A percentile compares a stretch with the other conserved stretches of the same genome.
Evolutionary conservation across 2,113 vertebrate species (phyloP).

Genomic region (Prunella himalayana): DNA sequence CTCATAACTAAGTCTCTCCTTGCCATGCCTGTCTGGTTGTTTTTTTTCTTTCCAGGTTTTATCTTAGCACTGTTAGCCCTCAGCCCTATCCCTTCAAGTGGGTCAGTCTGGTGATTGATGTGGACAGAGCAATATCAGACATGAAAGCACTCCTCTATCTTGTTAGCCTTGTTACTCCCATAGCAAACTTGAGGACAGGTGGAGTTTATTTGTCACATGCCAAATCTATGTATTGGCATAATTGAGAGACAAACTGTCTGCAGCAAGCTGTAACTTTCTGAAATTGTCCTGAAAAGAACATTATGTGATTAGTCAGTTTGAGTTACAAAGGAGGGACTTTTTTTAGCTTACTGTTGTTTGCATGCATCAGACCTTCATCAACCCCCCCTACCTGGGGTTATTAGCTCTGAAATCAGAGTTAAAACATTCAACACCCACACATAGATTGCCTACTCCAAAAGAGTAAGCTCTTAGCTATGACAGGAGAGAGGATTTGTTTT

Average conservation of each 20-base stretch:
- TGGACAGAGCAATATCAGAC: background rate
- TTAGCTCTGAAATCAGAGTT: background rate
- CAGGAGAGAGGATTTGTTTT: background rate
- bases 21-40: background rate
- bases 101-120: background rate
- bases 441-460: background rate
- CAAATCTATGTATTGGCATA: background rate
- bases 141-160: background rate
- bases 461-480: background rate
- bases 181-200: background rate
- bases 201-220: background rate
- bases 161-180: background rate
- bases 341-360: conserved; percentile 19
- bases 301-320: background rate
- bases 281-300: background rate
- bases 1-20: background rate
- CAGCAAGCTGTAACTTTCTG: conserved; percentile 13
- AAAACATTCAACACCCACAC: background rate
- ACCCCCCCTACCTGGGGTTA: background rate
- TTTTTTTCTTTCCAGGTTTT: background rate
- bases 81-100: background rate
- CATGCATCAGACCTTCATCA: background rate
- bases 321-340: background rate
- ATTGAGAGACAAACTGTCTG: conserved; percentile 2
- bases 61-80: background rate